Evolutionary conservation across 2,113 vertebrate genomes (phyloP).

Genomic region (Craseonycteris thonglongyai): DNA sequence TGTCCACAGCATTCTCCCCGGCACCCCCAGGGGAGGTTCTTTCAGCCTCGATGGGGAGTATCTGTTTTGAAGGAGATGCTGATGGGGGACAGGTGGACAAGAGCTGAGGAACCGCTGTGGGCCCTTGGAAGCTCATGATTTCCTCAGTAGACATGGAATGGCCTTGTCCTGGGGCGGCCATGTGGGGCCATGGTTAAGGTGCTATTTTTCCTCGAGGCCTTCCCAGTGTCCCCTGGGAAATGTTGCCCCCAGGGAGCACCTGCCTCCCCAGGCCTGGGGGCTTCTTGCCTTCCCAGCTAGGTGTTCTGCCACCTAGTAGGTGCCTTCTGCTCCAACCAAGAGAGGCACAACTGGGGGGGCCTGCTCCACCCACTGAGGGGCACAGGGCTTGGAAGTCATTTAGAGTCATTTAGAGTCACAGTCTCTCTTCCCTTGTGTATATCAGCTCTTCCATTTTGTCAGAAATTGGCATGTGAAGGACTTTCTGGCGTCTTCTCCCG

Average conservation of each 20-base stretch:
- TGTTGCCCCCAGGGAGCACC: background rate
- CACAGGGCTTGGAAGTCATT: too few relatives aligned
- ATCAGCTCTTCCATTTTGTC: background rate
- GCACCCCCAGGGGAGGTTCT: background rate
- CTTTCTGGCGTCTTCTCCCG: background rate
- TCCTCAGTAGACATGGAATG: fast-evolving
- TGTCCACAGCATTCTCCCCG: fast-evolving
- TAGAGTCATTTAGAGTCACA: background rate
- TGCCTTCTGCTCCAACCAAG: background rate
- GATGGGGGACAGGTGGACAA: background rate
- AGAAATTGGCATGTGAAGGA: background rate
- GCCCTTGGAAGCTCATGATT: background rate
- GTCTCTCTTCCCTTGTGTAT: background rate
- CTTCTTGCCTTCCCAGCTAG: background rate
- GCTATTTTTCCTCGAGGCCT: too few relatives aligned
- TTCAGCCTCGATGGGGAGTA: background rate
- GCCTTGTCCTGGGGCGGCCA: background rate
- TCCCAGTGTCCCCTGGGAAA: background rate
- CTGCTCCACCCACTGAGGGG: background rate
- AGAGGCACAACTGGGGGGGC: background rate
- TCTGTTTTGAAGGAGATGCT: background rate
- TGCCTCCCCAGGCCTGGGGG: background rate
- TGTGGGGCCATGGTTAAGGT: fast-evolving
- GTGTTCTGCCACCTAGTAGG: background rate
- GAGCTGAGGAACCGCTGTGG: background rate